phyloP scores from a whole-genome alignment of 2,888 invertebrate species.

The Tinea pellionella region DNA sequence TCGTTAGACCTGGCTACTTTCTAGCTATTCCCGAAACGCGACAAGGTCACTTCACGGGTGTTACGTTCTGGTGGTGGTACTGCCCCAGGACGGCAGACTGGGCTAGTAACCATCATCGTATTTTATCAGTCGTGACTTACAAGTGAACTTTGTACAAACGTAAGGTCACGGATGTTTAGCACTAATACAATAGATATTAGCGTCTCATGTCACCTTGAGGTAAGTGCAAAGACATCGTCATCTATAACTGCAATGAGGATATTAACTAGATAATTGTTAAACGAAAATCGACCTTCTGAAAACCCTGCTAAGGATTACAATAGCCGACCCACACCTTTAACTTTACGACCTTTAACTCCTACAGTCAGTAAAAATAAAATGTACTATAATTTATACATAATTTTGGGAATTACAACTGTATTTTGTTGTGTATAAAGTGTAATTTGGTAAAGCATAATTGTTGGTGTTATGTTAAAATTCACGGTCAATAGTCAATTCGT shows the following conservation, averaged over 20 bases:
- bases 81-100: no score
- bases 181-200: constrained; percentile 61
- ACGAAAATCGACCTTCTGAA: constrained; percentile 29
- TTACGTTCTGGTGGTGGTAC: no score
- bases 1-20: no score
- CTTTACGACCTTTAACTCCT: constrained; percentile 28
- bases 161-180: constrained; percentile 66
- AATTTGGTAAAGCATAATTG: not conserved
- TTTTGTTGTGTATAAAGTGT: constrained; percentile 13
- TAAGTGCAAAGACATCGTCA: constrained; percentile 49
- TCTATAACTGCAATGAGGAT: constrained; percentile 16
- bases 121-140: constrained; percentile 16
- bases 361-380: constrained; percentile 17
- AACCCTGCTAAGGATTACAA: constrained; percentile 26
- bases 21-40: no score
- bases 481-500: constrained; percentile 32
- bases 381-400: constrained; percentile 17
- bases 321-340: constrained; percentile 19
- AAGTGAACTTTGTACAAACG: constrained; percentile 55
- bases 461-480: not conserved
- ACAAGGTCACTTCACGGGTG: no score
- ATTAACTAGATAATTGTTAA: constrained; percentile 17
- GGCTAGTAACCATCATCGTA: no score
- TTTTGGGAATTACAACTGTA: constrained; percentile 17
- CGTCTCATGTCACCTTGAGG: constrained; percentile 65